Base-by-base conservation (phyloP, 2,888 invertebrate genomes). In the Drosophila nigritarsus region DNA sequence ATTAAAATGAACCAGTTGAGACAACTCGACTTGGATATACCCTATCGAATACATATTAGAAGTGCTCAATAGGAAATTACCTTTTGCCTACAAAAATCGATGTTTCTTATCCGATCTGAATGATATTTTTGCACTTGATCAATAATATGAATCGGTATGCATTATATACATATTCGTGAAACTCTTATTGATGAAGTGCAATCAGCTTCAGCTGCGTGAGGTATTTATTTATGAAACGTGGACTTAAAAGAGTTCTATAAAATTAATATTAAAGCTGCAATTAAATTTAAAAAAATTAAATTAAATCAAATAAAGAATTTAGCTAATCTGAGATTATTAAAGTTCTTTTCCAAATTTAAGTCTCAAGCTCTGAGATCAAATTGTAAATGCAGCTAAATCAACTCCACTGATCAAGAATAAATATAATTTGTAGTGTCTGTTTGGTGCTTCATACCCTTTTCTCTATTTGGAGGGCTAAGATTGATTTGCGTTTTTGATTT, bases 401-500 rank as follows among this genome's bases (percentile, higher is more conserved):
- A 2, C 36, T 36, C 15, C 15, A 36, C 7, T 36, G 36, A 18
- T 36, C 15, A 36, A 36, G 36, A 36, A 36, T 36, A 36, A 3
- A 34, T 34, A 36, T 36, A 18, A 3, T 36, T 18, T 36, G 15
- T 36, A 0, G 15, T 3, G 2, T 36, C 15, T 18, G 15, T 3
- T 7, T 45, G 45, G 6, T 45, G 15, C 8, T 15, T 24, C 24
- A 45, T 15, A 20, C 20, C 24, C 24, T 3, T 4, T 45, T 45
- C 2, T 24, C 45, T 24, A 15, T 45, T 45, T 45, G 15, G 24
- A 45, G 24, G 8, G 45, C 8, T 32, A 32, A 32, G 9, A 32
- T 32, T 53, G 18, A 67, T 76, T 74, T 83, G 66, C 64, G 67
- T 61, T 67, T 75, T 88, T 20, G 82, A 83, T 86, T 87, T 88